Conservation (phyloP, 2,888 invertebrate species). For the Morpho achilles region DNA sequence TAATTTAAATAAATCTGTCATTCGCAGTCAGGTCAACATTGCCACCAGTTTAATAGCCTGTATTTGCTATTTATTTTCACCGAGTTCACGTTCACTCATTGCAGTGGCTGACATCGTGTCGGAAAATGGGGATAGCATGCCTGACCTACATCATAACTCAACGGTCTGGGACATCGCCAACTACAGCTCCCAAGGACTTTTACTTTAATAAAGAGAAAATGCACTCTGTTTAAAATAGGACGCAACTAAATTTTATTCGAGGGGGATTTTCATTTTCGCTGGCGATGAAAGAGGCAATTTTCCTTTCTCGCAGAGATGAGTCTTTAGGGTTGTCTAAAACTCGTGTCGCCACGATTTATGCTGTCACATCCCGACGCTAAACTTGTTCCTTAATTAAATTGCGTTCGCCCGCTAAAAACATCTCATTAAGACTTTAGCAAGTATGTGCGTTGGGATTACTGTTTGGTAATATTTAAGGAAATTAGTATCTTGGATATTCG, state of each 20-base stretch:
- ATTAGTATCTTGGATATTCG: not conserved
- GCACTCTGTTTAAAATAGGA: conserved; percentile 21
- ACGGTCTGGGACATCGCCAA: conserved; percentile 64
- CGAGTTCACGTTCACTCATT: conserved; percentile 18
- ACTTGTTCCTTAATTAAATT: conserved; percentile 21
- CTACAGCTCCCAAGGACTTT: conserved; percentile 35
- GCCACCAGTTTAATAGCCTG: too few species aligned
- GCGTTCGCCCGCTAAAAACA: conserved; percentile 1
- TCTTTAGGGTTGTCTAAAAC: conserved; percentile 18
- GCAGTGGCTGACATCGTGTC: conserved; percentile 34
- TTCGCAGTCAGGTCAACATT: too few species aligned
- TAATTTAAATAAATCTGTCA: too few species aligned
- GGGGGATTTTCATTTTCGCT: conserved; percentile 13
- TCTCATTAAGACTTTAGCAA: conserved; percentile 6
- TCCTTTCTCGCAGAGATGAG: conserved; percentile 14
- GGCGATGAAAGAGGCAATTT: conserved; percentile 15
- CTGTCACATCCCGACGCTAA: conserved; percentile 5
- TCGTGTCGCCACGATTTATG: conserved; percentile 20
- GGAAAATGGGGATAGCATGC: conserved; percentile 55
- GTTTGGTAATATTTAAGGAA: not conserved
- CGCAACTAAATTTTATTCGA: conserved; percentile 15
- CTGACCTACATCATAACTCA: conserved; percentile 65
- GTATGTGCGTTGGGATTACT: conserved; percentile 2
- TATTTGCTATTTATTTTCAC: too few species aligned
- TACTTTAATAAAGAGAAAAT: conserved; percentile 29